Evolutionary conservation across 92 coral and sea anemone species (phyloP).

Genomic region (Porites divaricata): DNA sequence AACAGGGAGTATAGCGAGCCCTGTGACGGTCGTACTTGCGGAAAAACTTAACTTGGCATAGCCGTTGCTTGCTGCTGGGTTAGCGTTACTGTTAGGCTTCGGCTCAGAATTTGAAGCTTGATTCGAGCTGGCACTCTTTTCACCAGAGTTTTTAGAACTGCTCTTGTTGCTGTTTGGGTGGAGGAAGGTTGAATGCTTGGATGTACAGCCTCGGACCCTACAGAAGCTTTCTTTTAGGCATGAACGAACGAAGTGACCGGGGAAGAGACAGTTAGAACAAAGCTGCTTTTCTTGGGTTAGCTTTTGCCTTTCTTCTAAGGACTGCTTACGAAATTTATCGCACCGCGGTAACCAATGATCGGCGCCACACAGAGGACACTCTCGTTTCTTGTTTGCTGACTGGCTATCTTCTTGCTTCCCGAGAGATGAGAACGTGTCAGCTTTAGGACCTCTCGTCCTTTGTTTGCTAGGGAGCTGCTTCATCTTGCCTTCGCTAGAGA

Average conservation of each 20-base stretch:
- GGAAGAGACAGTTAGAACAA: too few relatives aligned
- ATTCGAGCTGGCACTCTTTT: not conserved
- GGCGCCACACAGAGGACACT: not conserved
- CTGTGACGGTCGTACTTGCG: conserved; percentile 17
- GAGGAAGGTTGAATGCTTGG: not conserved
- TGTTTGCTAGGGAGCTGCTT: too few relatives aligned
- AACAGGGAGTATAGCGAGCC: conserved; percentile 51
- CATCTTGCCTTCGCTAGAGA: too few relatives aligned
- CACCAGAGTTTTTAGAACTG: not conserved
- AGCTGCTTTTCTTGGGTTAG: too few relatives aligned
- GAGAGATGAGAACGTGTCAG: not conserved
- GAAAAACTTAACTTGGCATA: conserved; percentile 4
- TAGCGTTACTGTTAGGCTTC: not conserved
- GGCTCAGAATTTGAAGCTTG: not conserved
- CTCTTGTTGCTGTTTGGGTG: not conserved
- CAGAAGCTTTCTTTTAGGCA: too few relatives aligned
- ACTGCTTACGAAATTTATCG: not conserved
- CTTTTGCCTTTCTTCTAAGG: too few relatives aligned
- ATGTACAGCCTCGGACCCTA: too few relatives aligned
- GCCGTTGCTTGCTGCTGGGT: not conserved
- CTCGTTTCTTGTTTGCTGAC: not conserved
- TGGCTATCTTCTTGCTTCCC: not conserved
- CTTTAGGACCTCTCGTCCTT: conserved; percentile 10
- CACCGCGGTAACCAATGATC: not conserved
- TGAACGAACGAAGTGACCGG: too few relatives aligned